phyloP scores from a whole-genome alignment of 2,113 vertebrate genomes.

The Channa argus region DNA sequence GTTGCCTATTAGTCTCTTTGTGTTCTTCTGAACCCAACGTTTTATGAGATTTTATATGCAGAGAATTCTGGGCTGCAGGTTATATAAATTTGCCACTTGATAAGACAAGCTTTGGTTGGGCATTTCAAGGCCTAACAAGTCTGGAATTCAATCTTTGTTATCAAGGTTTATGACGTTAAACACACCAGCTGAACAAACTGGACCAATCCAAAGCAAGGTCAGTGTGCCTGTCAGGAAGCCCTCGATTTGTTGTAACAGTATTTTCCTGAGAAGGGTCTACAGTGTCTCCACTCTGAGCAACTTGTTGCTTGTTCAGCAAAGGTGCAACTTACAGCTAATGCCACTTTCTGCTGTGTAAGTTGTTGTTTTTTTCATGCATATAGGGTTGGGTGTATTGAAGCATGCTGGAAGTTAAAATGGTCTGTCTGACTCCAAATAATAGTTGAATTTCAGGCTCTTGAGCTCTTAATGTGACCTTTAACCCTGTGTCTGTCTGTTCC shows the following conservation, averaged over 20 bases:
- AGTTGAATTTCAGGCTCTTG: neutral
- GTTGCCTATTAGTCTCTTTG: slow-evolving; percentile 16
- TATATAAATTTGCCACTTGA: slow-evolving; percentile 38
- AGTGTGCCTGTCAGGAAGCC: slow-evolving; percentile 20
- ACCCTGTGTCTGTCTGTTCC: slow-evolving; percentile 12
- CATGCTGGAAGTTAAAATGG: neutral
- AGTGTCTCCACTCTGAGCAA: neutral
- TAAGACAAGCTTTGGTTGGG: slow-evolving; percentile 40
- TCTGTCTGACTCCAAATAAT: too few species aligned
- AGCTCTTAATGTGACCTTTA: slow-evolving; percentile 5
- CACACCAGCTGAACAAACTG: slow-evolving; percentile 28
- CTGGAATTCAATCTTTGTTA: slow-evolving; percentile 56
- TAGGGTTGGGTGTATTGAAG: neutral
- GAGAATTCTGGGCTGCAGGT: neutral
- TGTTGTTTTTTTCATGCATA: neutral
- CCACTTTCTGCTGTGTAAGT: neutral
- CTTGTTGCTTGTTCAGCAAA: neutral
- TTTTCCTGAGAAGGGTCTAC: neutral
- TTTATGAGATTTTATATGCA: slow-evolving; percentile 23
- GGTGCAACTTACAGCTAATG: neutral
- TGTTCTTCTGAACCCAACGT: neutral
- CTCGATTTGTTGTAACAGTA: slow-evolving; percentile 10
- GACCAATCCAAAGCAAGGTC: slow-evolving; percentile 64
- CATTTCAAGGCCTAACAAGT: slow-evolving; percentile 48
- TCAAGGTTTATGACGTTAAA: slow-evolving; percentile 67